Evolutionary conservation across 2,888 invertebrate genomes (phyloP).

Genomic region (Cheiracanthium punctorium): DNA sequence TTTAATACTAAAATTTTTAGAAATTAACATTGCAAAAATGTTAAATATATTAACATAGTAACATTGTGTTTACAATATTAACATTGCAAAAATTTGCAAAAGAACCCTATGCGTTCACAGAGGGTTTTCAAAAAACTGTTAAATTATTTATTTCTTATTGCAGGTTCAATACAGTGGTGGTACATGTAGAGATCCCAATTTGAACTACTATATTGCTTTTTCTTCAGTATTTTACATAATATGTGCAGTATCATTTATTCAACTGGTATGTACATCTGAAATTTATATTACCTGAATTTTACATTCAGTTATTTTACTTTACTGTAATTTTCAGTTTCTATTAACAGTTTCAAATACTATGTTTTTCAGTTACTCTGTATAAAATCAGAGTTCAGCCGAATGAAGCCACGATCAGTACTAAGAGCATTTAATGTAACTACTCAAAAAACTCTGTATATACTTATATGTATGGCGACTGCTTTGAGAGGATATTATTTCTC

Average conservation of each 20-base stretch:
- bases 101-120: too few species aligned
- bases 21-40: too few species aligned
- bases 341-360: not conserved
- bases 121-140: too few species aligned
- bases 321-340: not conserved
- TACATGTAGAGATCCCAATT: conserved; percentile 87
- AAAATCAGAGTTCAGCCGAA: conserved; percentile 79
- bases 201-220: conserved; percentile 83
- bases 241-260: conserved; percentile 88
- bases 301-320: not conserved
- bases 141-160: not conserved
- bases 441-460: conserved; percentile 90
- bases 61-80: too few species aligned
- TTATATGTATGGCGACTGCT: conserved; percentile 89
- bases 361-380: conserved; percentile 72
- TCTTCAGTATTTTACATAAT: conserved; percentile 86
- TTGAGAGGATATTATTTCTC: conserved; percentile 92
- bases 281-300: not conserved
- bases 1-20: too few species aligned
- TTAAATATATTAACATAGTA: too few species aligned
- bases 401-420: conserved; percentile 88
- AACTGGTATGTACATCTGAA: conserved; percentile 80
- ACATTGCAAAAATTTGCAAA: too few species aligned
- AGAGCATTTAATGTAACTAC: conserved; percentile 91
- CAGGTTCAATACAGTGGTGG: conserved; percentile 86